A percentile compares a stretch with the other conserved stretches of the same genome.
These are phyloP conservation scores for Sanderia malayensis DNA, from an alignment of 30 jellyfish, hydroid and myxozoan species.

Conservation along the genomic window DNA sequence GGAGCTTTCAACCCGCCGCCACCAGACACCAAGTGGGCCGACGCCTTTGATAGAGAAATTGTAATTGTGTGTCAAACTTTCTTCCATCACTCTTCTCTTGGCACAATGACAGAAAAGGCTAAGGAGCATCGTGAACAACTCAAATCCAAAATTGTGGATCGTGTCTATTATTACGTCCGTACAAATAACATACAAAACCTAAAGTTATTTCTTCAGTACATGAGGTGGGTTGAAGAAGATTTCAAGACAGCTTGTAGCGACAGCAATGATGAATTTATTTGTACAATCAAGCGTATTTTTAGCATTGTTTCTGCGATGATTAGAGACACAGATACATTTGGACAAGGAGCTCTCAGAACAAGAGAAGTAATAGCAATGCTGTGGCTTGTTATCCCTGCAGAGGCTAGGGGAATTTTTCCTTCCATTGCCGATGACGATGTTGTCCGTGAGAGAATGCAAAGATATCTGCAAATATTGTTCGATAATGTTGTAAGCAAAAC, in stretches of 20 bases:
- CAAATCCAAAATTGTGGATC: constrained; percentile 8
- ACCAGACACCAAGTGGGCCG: constrained; percentile 8
- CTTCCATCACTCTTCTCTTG: constrained; percentile 16
- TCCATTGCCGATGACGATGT: not conserved
- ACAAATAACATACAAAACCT: constrained; percentile 12
- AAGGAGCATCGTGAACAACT: not conserved
- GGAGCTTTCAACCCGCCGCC: not conserved
- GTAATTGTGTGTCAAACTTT: constrained; percentile 11
- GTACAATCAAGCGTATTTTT: not conserved
- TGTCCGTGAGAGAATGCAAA: constrained; percentile 8
- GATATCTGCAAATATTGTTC: constrained; percentile 15
- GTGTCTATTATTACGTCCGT: constrained; percentile 8
- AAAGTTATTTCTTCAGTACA: not conserved
- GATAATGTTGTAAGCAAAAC: not conserved
- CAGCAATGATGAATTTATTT: not conserved
- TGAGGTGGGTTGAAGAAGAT: constrained; percentile 16
- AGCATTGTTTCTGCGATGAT: not conserved
- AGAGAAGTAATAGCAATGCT: constrained; percentile 32
- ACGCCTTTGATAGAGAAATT: constrained; percentile 2
- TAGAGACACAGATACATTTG: constrained; percentile 2
- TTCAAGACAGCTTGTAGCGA: not conserved
- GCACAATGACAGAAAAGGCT: constrained; percentile 15
- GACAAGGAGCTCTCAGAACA: constrained; percentile 1
- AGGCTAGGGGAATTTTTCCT: constrained; percentile 10
- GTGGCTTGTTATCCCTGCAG: constrained; percentile 19